These are phyloP conservation scores for Pachyrhynchus sulphureomaculatus DNA, from an alignment of 1,140 invertebrate genomes.

Conservation along the genomic window DNA sequence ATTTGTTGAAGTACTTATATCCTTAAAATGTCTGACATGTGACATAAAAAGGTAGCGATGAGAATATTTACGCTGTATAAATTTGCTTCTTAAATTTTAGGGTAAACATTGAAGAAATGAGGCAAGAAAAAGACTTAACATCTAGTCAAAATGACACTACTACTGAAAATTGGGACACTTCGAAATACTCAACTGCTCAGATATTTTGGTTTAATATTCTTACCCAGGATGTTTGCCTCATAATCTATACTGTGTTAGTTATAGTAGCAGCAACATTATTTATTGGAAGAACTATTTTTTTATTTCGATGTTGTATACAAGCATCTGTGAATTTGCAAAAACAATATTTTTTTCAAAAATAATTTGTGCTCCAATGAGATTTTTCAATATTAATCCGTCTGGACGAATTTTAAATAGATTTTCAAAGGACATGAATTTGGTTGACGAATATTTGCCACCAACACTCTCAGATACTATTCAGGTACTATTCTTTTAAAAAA, in stretches of 20 bases:
- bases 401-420: conserved; percentile 77
- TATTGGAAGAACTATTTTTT: conserved; percentile 64
- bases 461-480: conserved; percentile 72
- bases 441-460: conserved; percentile 81
- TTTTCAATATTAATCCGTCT: conserved; percentile 84
- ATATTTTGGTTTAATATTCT: conserved; percentile 42
- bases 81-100: conserved; percentile 1
- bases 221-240: conserved; percentile 30
- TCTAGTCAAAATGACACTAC: not conserved
- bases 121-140: conserved; percentile 39
- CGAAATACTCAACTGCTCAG: not conserved
- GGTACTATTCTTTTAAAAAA: conserved; percentile 56
- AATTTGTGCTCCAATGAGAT: conserved; percentile 77
- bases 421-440: conserved; percentile 72
- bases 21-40: not conserved
- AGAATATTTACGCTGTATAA: not conserved
- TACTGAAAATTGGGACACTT: not conserved
- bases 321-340: conserved; percentile 65
- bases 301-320: conserved; percentile 72
- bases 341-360: conserved; percentile 81
- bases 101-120: conserved; percentile 54
- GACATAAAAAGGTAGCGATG: not conserved
- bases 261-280: conserved; percentile 53
- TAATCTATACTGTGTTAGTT: conserved; percentile 45
- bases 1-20: not conserved